Percentiles rank a stretch among this genome's conserved stretches.
Evolutionary conservation across 1,140 invertebrate genomes (phyloP).

Genomic region (Bombus balteatus): DNA sequence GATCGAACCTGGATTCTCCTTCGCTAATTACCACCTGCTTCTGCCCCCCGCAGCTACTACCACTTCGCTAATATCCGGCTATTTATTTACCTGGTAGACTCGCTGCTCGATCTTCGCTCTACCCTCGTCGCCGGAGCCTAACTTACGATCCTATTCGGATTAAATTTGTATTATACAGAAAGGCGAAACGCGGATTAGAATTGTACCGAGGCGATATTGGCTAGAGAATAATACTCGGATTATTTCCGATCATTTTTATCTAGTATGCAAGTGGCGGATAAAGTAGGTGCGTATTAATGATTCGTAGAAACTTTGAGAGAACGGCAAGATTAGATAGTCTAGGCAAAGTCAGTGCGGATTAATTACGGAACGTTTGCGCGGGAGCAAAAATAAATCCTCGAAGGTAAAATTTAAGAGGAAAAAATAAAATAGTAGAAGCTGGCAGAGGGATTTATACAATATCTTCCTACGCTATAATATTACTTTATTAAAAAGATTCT

Average conservation of each 20-base stretch:
- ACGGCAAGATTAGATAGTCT: too few species aligned
- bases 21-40: slow-evolving; percentile 24
- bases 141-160: neutral
- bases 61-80: slow-evolving; percentile 26
- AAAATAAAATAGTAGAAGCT: too few species aligned
- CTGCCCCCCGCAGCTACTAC: neutral
- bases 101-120: neutral
- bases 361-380: too few species aligned
- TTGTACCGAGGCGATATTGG: neutral
- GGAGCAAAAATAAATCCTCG: too few species aligned
- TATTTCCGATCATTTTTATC: neutral
- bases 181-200: neutral
- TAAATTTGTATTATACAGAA: neutral
- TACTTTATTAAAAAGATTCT: too few species aligned
- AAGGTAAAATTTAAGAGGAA: too few species aligned
- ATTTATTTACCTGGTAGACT: slow-evolving; percentile 17
- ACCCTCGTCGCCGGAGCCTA: neutral
- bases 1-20: slow-evolving; percentile 17
- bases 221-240: neutral
- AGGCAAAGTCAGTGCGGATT: too few species aligned
- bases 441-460: too few species aligned
- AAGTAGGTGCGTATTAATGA: too few species aligned
- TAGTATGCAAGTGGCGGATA: too few species aligned
- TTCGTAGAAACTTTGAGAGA: too few species aligned
- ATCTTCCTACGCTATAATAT: too few species aligned